Conservation (phyloP, 2,113 vertebrate genomes). For the Carlito syrichta region DNA sequence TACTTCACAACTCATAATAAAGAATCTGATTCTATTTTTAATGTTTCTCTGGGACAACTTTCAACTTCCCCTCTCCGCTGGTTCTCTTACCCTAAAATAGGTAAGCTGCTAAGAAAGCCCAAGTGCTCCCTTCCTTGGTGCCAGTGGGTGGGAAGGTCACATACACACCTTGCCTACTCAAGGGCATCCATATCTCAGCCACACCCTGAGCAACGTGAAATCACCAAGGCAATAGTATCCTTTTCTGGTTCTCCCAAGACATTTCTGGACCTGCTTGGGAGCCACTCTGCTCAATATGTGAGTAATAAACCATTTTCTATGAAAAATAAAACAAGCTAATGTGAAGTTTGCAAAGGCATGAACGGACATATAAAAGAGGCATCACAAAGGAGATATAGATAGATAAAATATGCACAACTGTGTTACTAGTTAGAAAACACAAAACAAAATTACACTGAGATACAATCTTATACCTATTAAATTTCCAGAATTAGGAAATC, state of each 20-base stretch:
- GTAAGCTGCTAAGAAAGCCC: neutral
- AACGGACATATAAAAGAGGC: neutral
- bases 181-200: rapidly evolving
- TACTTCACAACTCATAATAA: neutral
- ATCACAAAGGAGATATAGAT: neutral
- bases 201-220: neutral
- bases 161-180: rapidly evolving
- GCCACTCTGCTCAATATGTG: neutral
- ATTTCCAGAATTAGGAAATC: neutral
- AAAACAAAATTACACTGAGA: neutral
- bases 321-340: neutral
- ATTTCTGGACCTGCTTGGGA: neutral
- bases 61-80: rapidly evolving
- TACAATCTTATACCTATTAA: neutral
- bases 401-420: neutral
- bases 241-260: neutral
- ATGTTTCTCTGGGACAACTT: neutral
- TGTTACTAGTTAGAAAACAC: neutral
- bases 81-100: neutral
- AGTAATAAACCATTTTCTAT: neutral
- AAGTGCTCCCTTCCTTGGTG: neutral
- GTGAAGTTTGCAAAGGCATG: neutral
- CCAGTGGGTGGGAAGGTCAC: neutral
- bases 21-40: neutral
- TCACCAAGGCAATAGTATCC: rapidly evolving